Percentiles rank a stretch among this genome's conserved stretches.
These are phyloP conservation scores for Rhysida immarginata DNA, from an alignment of 1,140 invertebrate genomes.

Conservation along the genomic window DNA sequence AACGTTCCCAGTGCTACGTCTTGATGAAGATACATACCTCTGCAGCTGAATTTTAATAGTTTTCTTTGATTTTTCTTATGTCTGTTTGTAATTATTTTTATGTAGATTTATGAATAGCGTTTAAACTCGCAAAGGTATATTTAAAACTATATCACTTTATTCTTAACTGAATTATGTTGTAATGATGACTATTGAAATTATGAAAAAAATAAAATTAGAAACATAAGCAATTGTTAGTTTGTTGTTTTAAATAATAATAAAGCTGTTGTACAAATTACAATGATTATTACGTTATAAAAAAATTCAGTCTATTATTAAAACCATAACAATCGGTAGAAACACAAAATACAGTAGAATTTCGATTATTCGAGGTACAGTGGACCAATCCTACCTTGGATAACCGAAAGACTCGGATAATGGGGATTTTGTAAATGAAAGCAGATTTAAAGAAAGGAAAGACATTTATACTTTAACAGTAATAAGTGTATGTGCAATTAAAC, in stretches of 20 bases:
- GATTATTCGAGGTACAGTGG: too few relatives aligned
- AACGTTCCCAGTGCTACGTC: slow-evolving; percentile 17
- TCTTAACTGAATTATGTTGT: not conserved
- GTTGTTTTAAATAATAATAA: not conserved
- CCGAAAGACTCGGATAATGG: too few relatives aligned
- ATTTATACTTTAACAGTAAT: too few relatives aligned
- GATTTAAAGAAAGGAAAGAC: too few relatives aligned
- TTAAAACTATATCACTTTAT: not conserved
- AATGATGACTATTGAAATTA: not conserved
- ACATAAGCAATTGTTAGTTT: not conserved
- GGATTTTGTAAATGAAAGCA: too few relatives aligned
- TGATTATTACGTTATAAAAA: too few relatives aligned
- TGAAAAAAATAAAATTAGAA: not conserved
- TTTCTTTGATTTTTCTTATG: not conserved
- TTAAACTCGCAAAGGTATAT: not conserved
- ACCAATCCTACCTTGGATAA: too few relatives aligned
- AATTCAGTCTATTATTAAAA: too few relatives aligned
- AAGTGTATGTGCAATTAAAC: too few relatives aligned
- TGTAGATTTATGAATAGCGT: not conserved
- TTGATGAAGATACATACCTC: not conserved
- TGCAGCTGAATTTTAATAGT: not conserved
- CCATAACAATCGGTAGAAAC: too few relatives aligned
- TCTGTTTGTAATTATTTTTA: not conserved
- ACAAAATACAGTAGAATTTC: too few relatives aligned
- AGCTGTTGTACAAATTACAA: too few relatives aligned